Percentiles rank a stretch among this genome's conserved stretches.
Evolutionary conservation across 2,797 vertebrate genomes (phyloP).

Genomic region (Spondyliosoma cantharus): DNA sequence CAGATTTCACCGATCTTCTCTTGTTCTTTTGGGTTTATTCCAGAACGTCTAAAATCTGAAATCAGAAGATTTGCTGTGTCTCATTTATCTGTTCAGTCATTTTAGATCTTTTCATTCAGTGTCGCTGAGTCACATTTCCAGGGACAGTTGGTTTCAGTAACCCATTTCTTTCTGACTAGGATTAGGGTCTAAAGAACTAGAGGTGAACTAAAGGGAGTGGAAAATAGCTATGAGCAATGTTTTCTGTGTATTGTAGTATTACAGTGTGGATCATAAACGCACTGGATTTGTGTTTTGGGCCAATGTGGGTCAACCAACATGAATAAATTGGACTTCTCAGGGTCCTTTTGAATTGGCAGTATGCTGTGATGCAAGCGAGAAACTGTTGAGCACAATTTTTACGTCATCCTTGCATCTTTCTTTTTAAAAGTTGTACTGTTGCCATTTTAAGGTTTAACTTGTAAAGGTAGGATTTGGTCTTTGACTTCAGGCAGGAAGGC

Average conservation of each 20-base stretch:
- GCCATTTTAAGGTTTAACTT: neutral
- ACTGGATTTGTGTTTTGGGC: neutral
- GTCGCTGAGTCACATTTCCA: neutral
- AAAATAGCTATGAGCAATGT: neutral
- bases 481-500: neutral
- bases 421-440: neutral
- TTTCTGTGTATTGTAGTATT: slow-evolving; percentile 13
- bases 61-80: neutral
- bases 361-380: neutral
- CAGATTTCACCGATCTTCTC: neutral
- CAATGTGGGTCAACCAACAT: neutral
- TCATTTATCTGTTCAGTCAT: neutral
- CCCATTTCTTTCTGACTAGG: neutral
- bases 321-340: neutral
- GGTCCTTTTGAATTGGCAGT: neutral
- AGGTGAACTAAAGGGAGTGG: neutral
- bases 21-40: neutral
- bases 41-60: neutral
- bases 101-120: neutral
- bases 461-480: neutral
- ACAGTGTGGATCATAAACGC: neutral
- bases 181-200: slow-evolving; percentile 5
- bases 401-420: neutral
- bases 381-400: neutral
- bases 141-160: neutral